A percentile compares a stretch with the other conserved stretches of the same genome.
These are phyloP conservation scores for Raja brachyura DNA, from an alignment of 2,113 vertebrate genomes.

Conservation along the genomic window DNA sequence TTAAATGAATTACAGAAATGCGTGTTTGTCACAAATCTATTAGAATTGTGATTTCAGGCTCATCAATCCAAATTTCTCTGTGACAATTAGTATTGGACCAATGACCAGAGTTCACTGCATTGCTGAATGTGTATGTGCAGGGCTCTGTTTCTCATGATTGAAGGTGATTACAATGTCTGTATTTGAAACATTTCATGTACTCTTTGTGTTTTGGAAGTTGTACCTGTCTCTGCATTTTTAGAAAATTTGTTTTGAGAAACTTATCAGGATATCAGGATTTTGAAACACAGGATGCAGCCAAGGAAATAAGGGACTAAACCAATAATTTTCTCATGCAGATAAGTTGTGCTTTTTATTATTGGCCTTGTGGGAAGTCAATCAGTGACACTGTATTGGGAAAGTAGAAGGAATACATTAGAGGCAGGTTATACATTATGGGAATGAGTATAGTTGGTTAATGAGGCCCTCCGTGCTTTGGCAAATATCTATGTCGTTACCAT, in stretches of 20 bases:
- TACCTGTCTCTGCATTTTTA: neutral
- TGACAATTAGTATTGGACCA: neutral
- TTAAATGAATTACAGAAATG: neutral
- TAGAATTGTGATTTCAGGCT: neutral
- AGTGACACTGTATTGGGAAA: neutral
- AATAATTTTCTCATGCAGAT: neutral
- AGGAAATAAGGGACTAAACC: neutral
- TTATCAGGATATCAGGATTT: neutral
- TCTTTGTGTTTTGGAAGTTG: neutral
- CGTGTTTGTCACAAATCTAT: neutral
- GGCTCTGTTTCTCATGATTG: neutral
- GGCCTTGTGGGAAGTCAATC: constrained; percentile 1
- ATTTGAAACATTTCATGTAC: neutral
- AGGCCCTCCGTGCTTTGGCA: neutral
- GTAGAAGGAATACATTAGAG: neutral
- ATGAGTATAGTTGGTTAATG: too few relatives aligned
- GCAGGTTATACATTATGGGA: neutral
- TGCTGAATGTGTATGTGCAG: neutral
- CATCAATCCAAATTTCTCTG: neutral
- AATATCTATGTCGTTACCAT: neutral
- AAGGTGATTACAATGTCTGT: too few relatives aligned
- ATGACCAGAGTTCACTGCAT: neutral
- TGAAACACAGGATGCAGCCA: neutral
- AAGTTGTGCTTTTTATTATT: neutral
- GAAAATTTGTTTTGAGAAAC: neutral